Conservation (phyloP, 1,140 invertebrate genomes). For the Sminthurinus signatus region DNA sequence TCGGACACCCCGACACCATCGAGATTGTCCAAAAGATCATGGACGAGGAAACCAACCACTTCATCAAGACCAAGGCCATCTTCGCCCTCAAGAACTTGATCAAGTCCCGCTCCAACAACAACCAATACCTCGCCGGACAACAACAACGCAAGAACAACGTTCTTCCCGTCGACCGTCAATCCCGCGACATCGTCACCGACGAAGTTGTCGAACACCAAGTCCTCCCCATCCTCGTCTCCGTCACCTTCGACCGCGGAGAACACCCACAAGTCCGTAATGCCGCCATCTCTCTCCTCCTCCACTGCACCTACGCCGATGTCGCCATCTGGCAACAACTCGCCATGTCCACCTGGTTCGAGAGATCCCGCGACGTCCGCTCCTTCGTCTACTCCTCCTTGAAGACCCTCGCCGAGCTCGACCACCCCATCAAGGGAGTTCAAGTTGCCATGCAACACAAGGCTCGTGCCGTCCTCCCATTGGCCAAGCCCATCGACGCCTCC, state of each 20-base stretch:
- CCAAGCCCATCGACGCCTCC: constrained; percentile 34
- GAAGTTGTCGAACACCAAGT: constrained; percentile 35
- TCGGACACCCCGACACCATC: constrained; percentile 38
- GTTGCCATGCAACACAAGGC: constrained; percentile 28
- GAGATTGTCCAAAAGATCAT: constrained; percentile 34
- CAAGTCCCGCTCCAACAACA: background rate
- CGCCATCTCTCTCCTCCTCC: constrained; percentile 36
- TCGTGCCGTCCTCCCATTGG: constrained; percentile 29
- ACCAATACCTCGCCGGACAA: background rate
- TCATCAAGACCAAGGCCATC: constrained; percentile 27
- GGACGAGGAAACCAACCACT: constrained; percentile 26
- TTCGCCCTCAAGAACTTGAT: constrained; percentile 4
- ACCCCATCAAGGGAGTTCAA: constrained; percentile 9
- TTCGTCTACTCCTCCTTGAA: constrained; percentile 38
- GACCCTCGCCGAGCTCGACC: constrained; percentile 22
- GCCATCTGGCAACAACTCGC: constrained; percentile 41
- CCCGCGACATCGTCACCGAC: constrained; percentile 23
- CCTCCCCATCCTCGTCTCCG: constrained; percentile 36
- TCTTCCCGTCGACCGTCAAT: constrained; percentile 17
- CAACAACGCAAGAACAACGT: too few species aligned
- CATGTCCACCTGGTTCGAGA: constrained; percentile 37
- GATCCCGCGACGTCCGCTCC: constrained; percentile 33
- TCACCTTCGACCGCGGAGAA: constrained; percentile 41
- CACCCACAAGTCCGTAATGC: constrained; percentile 40
- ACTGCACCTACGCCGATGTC: constrained; percentile 31